These are phyloP conservation scores for Drosophila santomea DNA, from an alignment of 1,140 invertebrate genomes.

Conservation along the genomic window DNA sequence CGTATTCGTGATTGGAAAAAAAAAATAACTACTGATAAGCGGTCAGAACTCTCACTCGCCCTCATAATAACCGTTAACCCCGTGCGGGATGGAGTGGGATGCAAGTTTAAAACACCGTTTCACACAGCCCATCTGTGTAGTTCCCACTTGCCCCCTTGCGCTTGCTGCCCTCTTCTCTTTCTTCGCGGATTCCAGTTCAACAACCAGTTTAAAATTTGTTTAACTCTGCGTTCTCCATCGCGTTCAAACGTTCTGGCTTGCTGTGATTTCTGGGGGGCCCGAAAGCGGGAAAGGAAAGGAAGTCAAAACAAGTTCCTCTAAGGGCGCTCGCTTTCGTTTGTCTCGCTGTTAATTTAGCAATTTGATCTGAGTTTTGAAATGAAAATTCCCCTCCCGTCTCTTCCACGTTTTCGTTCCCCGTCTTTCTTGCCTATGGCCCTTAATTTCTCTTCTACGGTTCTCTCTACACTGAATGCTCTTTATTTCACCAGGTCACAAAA, in stretches of 20 bases:
- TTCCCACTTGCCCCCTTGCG: too few species aligned
- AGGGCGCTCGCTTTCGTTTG: constrained; percentile 75
- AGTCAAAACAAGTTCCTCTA: constrained; percentile 58
- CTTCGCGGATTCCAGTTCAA: constrained; percentile 53
- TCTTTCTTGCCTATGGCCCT: constrained; percentile 5
- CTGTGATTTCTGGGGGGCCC: background rate
- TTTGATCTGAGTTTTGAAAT: constrained; percentile 64
- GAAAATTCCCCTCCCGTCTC: constrained; percentile 34
- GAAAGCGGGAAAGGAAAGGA: background rate
- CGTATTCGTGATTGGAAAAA: constrained; percentile 9
- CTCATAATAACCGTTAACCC: constrained; percentile 27
- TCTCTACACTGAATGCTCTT: constrained; percentile 8
- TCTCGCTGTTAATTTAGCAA: constrained; percentile 69
- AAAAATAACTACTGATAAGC: constrained; percentile 64
- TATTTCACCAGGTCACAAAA: constrained; percentile 11
- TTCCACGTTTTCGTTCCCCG: background rate
- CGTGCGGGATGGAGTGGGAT: background rate
- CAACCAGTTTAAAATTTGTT: constrained; percentile 77
- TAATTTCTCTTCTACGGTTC: background rate
- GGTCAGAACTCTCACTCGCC: constrained; percentile 32
- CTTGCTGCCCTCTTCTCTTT: background rate
- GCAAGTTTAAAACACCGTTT: constrained; percentile 29
- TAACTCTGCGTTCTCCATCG: constrained; percentile 4
- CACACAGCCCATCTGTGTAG: constrained; percentile 5
- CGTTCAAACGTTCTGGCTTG: background rate